phyloP scores from a whole-genome alignment of 2,113 vertebrate species.

The Polyodon spathula region DNA sequence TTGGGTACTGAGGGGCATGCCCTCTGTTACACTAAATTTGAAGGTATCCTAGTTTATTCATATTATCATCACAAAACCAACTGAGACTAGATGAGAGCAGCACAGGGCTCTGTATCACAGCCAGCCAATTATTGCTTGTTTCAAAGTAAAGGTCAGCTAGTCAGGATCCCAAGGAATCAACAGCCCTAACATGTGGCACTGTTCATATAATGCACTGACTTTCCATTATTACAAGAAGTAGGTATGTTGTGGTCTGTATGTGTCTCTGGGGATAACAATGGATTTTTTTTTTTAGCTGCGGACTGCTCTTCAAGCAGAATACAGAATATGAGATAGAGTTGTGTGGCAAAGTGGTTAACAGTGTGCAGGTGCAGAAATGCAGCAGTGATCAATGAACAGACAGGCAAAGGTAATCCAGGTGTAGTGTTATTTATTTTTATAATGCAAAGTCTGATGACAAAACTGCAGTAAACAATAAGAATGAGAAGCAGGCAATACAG shows the following conservation, averaged over 20 bases:
- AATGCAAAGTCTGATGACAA: too few relatives aligned
- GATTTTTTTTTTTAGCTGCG: background rate
- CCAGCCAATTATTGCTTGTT: background rate
- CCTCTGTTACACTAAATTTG: background rate
- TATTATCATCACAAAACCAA: background rate
- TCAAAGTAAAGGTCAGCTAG: constrained; percentile 5
- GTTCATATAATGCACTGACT: constrained; percentile 5
- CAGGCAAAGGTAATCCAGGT: too few relatives aligned
- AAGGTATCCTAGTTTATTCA: background rate
- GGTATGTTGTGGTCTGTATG: background rate
- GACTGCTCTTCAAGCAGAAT: too few relatives aligned
- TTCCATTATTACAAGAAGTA: constrained; percentile 3
- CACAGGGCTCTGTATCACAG: background rate
- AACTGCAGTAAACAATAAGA: too few relatives aligned
- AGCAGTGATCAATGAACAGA: too few relatives aligned
- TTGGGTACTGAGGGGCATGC: background rate
- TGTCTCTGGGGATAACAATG: background rate
- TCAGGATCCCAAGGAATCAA: background rate
- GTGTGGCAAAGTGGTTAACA: too few relatives aligned
- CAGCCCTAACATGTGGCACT: background rate
- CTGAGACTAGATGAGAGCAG: background rate
- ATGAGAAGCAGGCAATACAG: too few relatives aligned
- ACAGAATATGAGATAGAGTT: too few relatives aligned
- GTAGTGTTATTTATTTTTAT: too few relatives aligned
- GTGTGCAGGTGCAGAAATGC: too few relatives aligned